Conservation (phyloP, 1,140 invertebrate genomes). For the Panulirus ornatus region DNA sequence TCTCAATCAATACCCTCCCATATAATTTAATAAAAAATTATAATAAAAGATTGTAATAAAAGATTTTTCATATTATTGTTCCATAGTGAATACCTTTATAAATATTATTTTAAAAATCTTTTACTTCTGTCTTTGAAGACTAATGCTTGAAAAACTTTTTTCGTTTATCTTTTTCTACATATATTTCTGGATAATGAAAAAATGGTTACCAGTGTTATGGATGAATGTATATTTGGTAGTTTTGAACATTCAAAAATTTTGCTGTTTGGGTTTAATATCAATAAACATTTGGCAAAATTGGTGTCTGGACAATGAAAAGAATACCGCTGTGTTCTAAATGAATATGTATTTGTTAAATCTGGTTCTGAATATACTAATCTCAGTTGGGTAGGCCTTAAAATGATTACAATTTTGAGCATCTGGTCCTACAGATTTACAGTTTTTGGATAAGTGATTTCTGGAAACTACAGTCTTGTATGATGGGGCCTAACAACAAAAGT, state of each 20-base stretch:
- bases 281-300: not conserved
- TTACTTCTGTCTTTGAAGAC: not conserved
- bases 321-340: not conserved
- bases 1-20: no score
- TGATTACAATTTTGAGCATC: not conserved
- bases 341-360: not conserved
- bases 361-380: not conserved
- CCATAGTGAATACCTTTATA: not conserved
- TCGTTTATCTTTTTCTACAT: no score
- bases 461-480: not conserved
- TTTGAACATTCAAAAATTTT: not conserved
- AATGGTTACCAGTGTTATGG: not conserved
- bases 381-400: no score
- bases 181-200: not conserved
- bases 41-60: not conserved
- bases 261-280: not conserved
- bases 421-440: not conserved
- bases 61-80: not conserved
- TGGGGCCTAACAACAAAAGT: not conserved
- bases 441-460: not conserved
- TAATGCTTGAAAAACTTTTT: no score
- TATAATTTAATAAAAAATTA: no score
- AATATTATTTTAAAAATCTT: not conserved
- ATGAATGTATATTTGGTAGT: constrained; percentile 29
- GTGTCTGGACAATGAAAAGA: not conserved